Conservation (phyloP, 2,888 invertebrate genomes). For the Dolichomitus sp. region DNA sequence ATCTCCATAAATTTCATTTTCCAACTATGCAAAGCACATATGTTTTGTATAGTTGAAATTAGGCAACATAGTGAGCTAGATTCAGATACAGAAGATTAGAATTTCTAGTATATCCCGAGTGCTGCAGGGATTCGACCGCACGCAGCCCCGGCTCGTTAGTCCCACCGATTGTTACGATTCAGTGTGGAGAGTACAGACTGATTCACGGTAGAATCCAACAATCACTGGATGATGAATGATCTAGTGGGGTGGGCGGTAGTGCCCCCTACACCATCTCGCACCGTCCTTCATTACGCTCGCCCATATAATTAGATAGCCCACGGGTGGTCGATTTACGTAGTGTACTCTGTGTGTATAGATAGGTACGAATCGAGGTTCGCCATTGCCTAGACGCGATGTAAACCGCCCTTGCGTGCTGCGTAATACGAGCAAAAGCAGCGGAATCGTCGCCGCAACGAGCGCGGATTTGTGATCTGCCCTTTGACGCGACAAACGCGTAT, state of each 20-base stretch:
- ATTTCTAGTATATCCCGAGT: conserved; percentile 10
- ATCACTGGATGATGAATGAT: conserved; percentile 79
- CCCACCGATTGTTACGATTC: conserved; percentile 74
- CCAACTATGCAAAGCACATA: background rate
- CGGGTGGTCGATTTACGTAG: conserved; percentile 62
- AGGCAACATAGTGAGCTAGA: background rate
- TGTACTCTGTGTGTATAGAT: conserved; percentile 10
- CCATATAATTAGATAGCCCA: conserved; percentile 77
- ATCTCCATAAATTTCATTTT: background rate
- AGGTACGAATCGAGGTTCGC: conserved; percentile 37
- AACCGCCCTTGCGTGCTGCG: conserved; percentile 24
- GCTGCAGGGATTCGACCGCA: conserved; percentile 1
- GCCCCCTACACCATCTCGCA: conserved; percentile 60
- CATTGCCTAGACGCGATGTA: conserved; percentile 41
- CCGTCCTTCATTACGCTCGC: conserved; percentile 76
- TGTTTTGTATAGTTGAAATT: background rate
- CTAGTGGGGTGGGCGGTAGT: conserved; percentile 46
- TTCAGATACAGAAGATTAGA: background rate
- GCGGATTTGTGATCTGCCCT: conserved; percentile 41
- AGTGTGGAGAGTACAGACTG: conserved; percentile 61
- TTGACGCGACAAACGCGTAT: conserved; percentile 38
- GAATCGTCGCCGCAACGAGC: conserved; percentile 13
- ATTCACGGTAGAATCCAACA: conserved; percentile 80
- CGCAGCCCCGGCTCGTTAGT: conserved; percentile 74
- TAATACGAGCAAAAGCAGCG: conserved; percentile 35